Base-by-base conservation (phyloP, 30 jellyfish, hydroid and myxozoan genomes). In the Nemopilema nomurai region DNA sequence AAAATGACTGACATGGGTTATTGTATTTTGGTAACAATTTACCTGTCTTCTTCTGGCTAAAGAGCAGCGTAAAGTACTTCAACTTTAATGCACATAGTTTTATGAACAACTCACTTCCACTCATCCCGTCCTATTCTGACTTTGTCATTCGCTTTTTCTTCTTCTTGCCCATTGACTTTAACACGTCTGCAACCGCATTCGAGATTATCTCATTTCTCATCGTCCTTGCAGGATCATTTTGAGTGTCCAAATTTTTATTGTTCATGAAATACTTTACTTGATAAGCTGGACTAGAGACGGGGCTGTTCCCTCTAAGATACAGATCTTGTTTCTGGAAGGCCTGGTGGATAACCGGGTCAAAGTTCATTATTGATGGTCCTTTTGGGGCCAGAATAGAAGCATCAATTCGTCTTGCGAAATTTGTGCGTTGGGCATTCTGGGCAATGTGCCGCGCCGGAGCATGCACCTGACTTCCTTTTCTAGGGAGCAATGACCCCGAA, bases 341-440 rank as follows among this genome's bases (percentile, higher is more conserved):
- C 13, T 28, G 70, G 13, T 41, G 41, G 32, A 25, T 23, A 22
- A 81, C 28, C 7, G 90, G 80, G 18, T 66, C 81, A 53, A 87
- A 87, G 96, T 87, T 87, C 96, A 87, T 87, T 7, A 87, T 87
- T 20, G 96, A 87, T 27, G 96, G 96, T 20, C 96, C 96, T 62
- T 51, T 87, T 24, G 96, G 96, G 4, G 71, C 27, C 30, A 63
- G 20, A 13, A 52, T 16, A 17, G 74, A 57, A 18, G 29, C 41
- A 7, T 24, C 30, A 21, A 49, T 62, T 19, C 26, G 6, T 19
- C 22, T 41, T 28, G 83, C 27, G 17, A 31, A 17, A 16, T 70
- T 74, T 8, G 73, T n/a, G 20, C 49, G 23, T 13, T 20, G 70
- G 4, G 53, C 28, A 26, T 65, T 74, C 77, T 28, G 50, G 32